Evolutionary conservation across 2,797 vertebrate species (phyloP).

Genomic region (Diplodus puntazzo): DNA sequence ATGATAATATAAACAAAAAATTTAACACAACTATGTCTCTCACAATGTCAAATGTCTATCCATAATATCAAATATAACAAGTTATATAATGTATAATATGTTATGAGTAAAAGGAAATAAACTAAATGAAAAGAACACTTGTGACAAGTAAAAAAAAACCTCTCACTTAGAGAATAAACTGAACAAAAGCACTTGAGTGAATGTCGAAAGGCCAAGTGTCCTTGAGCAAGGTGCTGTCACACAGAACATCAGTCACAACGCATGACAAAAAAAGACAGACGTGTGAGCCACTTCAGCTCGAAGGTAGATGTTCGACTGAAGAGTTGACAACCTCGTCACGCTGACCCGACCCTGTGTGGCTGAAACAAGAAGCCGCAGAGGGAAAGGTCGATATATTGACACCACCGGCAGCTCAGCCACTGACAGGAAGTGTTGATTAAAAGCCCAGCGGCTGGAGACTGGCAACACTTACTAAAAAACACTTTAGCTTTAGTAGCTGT

Average conservation of each 20-base stretch:
- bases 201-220: background rate
- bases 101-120: too few species aligned
- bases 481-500: background rate
- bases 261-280: background rate
- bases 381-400: constrained; percentile 50
- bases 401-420: background rate
- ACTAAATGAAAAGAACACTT: background rate
- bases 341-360: constrained; percentile 16
- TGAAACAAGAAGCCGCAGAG: constrained; percentile 30
- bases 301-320: background rate
- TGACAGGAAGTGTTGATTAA: too few species aligned
- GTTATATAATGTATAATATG: too few species aligned
- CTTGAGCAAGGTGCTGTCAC: constrained; percentile 1
- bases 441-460: background rate
- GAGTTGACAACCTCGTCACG: background rate
- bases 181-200: background rate
- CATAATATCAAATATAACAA: too few species aligned
- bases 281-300: background rate
- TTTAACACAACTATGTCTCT: background rate
- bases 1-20: background rate
- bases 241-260: background rate
- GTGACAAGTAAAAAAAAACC: background rate
- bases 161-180: background rate
- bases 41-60: background rate
- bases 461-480: background rate